A percentile compares a stretch with the other conserved stretches of the same genome.
phyloP scores from a whole-genome alignment of 1,140 invertebrate genomes.

The Acyrthosiphon pisum region DNA sequence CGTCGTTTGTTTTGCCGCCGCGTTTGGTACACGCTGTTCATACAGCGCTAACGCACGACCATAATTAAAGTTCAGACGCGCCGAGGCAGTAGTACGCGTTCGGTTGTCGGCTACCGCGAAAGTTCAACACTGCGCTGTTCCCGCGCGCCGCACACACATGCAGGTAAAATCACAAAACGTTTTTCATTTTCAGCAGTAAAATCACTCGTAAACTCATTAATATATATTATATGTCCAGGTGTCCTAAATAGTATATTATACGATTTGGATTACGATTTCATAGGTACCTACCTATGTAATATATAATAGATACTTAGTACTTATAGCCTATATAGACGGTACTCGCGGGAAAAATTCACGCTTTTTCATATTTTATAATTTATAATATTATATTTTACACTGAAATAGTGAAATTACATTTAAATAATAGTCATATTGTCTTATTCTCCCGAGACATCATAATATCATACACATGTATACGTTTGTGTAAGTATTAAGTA shows the following conservation, averaged over 20 bases:
- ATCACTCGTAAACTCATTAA: background rate
- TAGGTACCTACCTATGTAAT: too few relatives aligned
- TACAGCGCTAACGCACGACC: too few relatives aligned
- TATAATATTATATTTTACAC: background rate
- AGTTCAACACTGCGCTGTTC: background rate
- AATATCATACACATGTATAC: too few relatives aligned
- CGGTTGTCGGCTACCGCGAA: constrained; percentile 26
- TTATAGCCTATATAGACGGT: too few relatives aligned
- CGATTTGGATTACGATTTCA: background rate
- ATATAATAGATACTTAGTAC: background rate
- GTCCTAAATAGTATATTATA: background rate
- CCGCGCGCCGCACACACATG: background rate
- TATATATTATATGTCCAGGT: too few relatives aligned
- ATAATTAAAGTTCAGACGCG: constrained; percentile 17
- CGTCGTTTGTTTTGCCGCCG: background rate
- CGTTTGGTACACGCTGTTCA: constrained; percentile 25
- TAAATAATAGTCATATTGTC: background rate
- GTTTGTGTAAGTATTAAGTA: background rate
- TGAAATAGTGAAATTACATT: background rate
- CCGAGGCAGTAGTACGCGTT: background rate
- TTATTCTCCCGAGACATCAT: background rate
- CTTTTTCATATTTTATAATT: background rate
- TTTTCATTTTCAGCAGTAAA: background rate
- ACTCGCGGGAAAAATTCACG: background rate
- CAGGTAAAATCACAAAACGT: background rate